Conservation (phyloP, 92 coral and sea anemone genomes). For the Epizoanthus rinbou region DNA sequence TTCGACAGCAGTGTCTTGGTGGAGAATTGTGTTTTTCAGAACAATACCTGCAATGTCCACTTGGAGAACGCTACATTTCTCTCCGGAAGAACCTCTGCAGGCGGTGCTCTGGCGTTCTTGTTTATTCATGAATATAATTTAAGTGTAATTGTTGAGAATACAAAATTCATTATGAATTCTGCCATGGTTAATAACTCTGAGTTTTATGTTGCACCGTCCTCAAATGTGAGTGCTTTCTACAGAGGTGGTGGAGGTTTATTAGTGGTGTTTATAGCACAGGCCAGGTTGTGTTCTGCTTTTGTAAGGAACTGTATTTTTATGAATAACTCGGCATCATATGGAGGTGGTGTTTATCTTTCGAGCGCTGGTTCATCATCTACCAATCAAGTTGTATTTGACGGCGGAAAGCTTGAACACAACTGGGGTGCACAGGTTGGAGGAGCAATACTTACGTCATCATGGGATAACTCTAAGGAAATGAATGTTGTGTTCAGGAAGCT, state of each 20-base stretch:
- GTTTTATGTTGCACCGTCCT: constrained; percentile 55
- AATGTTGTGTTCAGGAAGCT: constrained; percentile 27
- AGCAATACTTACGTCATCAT: constrained; percentile 30
- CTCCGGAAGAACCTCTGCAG: constrained; percentile 37
- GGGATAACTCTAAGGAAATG: constrained; percentile 41
- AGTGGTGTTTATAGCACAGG: constrained; percentile 48
- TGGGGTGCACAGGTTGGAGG: constrained; percentile 57
- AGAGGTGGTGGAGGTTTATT: constrained; percentile 71
- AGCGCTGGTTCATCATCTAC: constrained; percentile 47
- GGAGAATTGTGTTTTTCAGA: constrained; percentile 59
- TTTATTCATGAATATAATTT: constrained; percentile 42
- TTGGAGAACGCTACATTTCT: constrained; percentile 23
- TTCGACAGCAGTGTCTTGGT: constrained; percentile 71
- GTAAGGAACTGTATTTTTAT: constrained; percentile 53
- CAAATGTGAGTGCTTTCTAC: constrained; percentile 47
- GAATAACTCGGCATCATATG: constrained; percentile 78
- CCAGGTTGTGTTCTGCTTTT: constrained; percentile 46
- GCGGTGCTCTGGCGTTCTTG: constrained; percentile 56
- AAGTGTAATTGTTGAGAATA: constrained; percentile 45
- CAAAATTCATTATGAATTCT: constrained; percentile 66
- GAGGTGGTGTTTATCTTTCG: constrained; percentile 73
- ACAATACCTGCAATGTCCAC: constrained; percentile 64
- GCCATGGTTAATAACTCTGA: constrained; percentile 68
- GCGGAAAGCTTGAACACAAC: constrained; percentile 29
- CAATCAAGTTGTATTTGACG: constrained; percentile 30